Evolutionary conservation across 2,113 vertebrate species (phyloP), one percentile per base, ranked within the genome.

Genomic region (Collichthys lucidus): DNA sequence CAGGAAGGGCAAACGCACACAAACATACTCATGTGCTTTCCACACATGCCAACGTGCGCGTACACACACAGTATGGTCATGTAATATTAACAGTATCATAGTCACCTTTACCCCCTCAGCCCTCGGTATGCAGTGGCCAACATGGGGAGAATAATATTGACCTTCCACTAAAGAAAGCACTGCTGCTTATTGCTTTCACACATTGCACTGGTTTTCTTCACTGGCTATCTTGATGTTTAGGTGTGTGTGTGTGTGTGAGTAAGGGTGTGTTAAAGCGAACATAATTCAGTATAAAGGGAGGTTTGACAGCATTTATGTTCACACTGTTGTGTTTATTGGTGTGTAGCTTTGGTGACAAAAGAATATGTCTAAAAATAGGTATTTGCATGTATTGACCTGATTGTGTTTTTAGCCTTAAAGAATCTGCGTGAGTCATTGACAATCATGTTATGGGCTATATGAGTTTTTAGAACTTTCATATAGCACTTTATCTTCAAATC

Each of bases 131-230:
- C 87, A 88, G 71, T 75, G 78, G 77, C 74, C 69, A 68, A 47
- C 14, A 29, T 59, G 49, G 3, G 72, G 57, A 77, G 79, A 89
- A 93, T 88, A 93, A 93, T 93, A 93, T 94, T 94, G 90, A 91
- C 90, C 86, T 83, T 89, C 47, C 49, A 26, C 85, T 77, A 88
- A 92, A 87, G 85, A 89, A 91, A 92, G 80, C 87, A 85, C 42
- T 35, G 77, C 1, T n/a, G 47, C 79, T 92, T 89, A 91, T 93
- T 85, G 77, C 86, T 69, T 80, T 79, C 68, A 86, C 42, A 67
- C 22, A 17, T 65, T 63, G 35, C 26, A 62, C 66, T 61, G 56
- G 64, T n/a, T n/a, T n/a, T n/a, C n/a, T n/a, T n/a, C n/a, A n/a
- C n/a, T n/a, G 56, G 50, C 2, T 26, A 20, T 49, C 16, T 15